Conservation (phyloP, 35 echinoderm and acorn worm species). For the Hemicentrotus pulcherrimus region DNA sequence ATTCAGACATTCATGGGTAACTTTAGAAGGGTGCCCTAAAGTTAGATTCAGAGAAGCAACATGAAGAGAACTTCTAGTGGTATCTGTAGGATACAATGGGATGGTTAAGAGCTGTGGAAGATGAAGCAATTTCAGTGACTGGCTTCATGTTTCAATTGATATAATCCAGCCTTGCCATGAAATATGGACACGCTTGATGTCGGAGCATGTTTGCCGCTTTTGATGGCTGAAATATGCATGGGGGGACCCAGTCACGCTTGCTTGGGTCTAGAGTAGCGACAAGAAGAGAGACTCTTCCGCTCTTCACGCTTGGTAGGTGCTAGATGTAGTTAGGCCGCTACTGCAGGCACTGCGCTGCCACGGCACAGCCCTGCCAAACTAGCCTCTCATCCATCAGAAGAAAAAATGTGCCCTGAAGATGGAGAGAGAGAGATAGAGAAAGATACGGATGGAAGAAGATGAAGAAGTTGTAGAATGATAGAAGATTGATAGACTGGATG, state of each 20-base stretch:
- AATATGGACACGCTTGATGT: conserved; percentile 50
- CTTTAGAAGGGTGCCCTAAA: background rate
- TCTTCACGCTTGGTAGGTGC: conserved; percentile 54
- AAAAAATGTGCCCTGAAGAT: conserved; percentile 39
- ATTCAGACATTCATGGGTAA: conserved; percentile 41
- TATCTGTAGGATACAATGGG: background rate
- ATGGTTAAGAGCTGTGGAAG: background rate
- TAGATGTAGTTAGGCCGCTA: conserved; percentile 49
- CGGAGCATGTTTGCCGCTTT: conserved; percentile 42
- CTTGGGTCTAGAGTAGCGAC: conserved; percentile 30
- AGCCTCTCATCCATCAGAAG: conserved; percentile 40
- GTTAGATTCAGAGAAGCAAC: background rate
- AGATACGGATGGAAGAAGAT: background rate
- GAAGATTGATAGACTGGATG: conserved; percentile 6
- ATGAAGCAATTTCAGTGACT: conserved; percentile 12
- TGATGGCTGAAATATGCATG: conserved; percentile 55
- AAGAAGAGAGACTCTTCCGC: conserved; percentile 48
- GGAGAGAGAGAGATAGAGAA: conserved; percentile 8
- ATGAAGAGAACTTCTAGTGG: background rate
- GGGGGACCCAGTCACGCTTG: conserved; percentile 43
- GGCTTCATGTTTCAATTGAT: conserved; percentile 38
- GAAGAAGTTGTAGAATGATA: background rate
- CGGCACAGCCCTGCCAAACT: conserved; percentile 17
- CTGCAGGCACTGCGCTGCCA: conserved; percentile 37
- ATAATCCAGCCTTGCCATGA: conserved; percentile 37